Base-by-base conservation (phyloP, 2,888 invertebrate species). In the Diabrotica balteata region DNA sequence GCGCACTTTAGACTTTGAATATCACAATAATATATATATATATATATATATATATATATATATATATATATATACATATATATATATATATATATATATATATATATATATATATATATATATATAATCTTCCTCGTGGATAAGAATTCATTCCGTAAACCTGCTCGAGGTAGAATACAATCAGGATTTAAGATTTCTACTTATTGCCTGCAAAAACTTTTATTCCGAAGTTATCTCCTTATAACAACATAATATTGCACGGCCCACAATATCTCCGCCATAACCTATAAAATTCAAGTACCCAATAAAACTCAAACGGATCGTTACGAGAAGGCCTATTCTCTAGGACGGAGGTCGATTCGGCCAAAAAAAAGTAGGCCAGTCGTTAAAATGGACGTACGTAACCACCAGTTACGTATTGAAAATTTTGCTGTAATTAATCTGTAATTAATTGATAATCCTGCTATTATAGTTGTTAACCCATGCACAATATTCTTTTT, bases 301-400 rank as follows among this genome's bases (percentile, higher is more conserved):
- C 8, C 57, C 17, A 57, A 57, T 57, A 57, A 57, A 57, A 57
- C 43, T 57, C 46, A 46, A 57, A 57, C 57, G 57, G n/a, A 44
- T 45, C 57, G 45, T 45, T 45, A 47, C 47, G 9, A 0, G 45
- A 45, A 57, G 57, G 45, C 45, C 57, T 45, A 45, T 57, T 57
- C 22, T 45, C 43, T 32, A 32, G 43, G 43, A 10, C 11, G 57
- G 11, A 8, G 10, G 54, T 44, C 54, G 43, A 9, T 43, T 57
- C 22, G 57, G 46, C 17, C 57, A 57, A 44, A 57, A 57, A 47
- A 47, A 47, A 47, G 4, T n/a, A 47, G 9, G 9, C 47, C 47
- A 47, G n/a, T 47, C 9, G 47, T 10, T 17, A n/a, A 51, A 8
- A 11, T 7, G 17, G 8, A 51, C 17, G 7, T 51, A 6, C 7